Evolutionary conservation across 2,888 invertebrate species (phyloP).

Genomic region (Lottia scabra): DNA sequence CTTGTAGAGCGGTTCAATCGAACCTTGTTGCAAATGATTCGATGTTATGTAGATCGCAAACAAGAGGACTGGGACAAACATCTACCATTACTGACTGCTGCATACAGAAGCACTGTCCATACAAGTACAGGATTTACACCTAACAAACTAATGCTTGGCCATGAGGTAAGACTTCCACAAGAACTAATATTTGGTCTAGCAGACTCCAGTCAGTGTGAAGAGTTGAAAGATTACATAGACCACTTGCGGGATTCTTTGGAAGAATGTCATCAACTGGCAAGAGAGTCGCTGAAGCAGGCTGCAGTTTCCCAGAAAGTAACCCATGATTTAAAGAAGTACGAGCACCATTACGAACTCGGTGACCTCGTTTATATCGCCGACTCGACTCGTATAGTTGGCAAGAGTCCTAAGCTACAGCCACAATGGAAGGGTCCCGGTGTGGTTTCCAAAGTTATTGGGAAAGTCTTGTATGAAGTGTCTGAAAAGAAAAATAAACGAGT

Average conservation of each 20-base stretch:
- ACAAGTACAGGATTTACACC: slow-evolving; percentile 24
- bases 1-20: slow-evolving; percentile 21
- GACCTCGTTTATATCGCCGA: slow-evolving; percentile 4
- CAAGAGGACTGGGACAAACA: slow-evolving; percentile 36
- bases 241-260: not conserved
- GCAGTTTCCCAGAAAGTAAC: not conserved
- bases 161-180: slow-evolving; percentile 26
- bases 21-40: no score
- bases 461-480: not conserved
- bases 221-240: not conserved
- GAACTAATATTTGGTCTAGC: slow-evolving; percentile 15
- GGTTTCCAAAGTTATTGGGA: slow-evolving; percentile 10
- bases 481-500: not conserved
- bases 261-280: not conserved
- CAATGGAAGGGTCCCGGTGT: slow-evolving; percentile 15
- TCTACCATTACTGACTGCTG: slow-evolving; percentile 8
- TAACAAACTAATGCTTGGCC: slow-evolving; percentile 23
- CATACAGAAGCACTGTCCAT: no score
- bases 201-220: not conserved
- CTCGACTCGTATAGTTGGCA: slow-evolving; percentile 6
- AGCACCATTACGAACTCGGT: not conserved
- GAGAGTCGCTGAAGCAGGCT: not conserved
- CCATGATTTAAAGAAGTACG: not conserved
- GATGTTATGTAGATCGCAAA: slow-evolving; percentile 26
- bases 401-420: slow-evolving; percentile 15